Conservation (phyloP, 2,888 invertebrate species). For the Zele albiditarsus region DNA sequence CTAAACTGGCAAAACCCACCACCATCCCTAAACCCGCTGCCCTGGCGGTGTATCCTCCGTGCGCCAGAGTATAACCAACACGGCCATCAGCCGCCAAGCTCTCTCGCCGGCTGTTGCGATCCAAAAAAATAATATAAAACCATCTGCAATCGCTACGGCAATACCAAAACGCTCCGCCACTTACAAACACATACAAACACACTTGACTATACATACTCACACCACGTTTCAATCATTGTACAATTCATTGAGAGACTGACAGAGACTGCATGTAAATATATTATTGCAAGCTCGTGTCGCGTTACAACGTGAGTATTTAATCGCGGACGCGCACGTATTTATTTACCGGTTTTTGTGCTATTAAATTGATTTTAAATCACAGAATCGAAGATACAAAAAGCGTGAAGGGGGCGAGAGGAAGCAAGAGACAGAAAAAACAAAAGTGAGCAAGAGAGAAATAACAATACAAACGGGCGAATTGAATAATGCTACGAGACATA, state of each 20-base stretch:
- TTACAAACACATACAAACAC: background rate
- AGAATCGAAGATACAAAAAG: background rate
- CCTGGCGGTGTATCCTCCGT: conserved; percentile 50
- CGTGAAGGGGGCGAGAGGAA: background rate
- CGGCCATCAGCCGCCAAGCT: conserved; percentile 46
- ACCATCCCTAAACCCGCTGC: conserved; percentile 35
- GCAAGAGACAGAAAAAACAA: no score
- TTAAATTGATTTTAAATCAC: no score
- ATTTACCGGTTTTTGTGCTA: background rate
- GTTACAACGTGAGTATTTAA: background rate
- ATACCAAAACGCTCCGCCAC: background rate
- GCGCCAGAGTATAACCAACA: conserved; percentile 58
- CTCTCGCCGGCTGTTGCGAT: conserved; percentile 40
- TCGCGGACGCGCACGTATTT: background rate
- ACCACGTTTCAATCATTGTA: no score
- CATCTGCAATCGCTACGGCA: conserved; percentile 32
- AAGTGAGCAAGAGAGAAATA: background rate
- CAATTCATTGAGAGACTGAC: no score
- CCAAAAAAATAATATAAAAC: conserved; percentile 24
- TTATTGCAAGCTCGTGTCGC: background rate
- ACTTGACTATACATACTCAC: background rate
- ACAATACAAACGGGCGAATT: background rate
- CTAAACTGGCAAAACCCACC: conserved; percentile 58
- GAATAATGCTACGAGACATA: background rate
- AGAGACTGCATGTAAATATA: background rate